phyloP scores from a whole-genome alignment of 2,888 invertebrate genomes.

The Phasia obesa region DNA sequence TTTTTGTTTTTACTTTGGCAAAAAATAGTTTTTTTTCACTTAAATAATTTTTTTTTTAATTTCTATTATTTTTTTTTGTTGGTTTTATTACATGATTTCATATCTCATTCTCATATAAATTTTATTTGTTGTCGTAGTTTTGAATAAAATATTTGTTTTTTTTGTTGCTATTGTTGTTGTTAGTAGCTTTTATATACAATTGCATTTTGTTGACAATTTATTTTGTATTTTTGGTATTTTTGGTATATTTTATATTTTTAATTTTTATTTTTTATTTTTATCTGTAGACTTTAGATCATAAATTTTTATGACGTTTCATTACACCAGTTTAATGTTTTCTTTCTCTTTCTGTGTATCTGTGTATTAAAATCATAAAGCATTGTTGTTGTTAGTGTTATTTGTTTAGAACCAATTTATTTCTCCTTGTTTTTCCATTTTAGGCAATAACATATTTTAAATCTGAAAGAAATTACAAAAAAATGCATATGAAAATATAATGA shows the following conservation, averaged over 20 bases:
- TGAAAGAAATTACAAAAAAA: conserved; percentile 53
- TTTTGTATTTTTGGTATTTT: conserved; percentile 20
- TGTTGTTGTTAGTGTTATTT: conserved; percentile 28
- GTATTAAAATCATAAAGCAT: conserved; percentile 18
- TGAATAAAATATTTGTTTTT: conserved; percentile 60
- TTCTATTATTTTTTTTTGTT: conserved; percentile 31
- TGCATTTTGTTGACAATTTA: conserved; percentile 65
- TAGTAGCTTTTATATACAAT: conserved; percentile 43
- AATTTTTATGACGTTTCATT: conserved; percentile 67
- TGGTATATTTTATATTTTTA: not conserved
- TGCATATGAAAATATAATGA: conserved; percentile 8
- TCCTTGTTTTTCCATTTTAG: not conserved
- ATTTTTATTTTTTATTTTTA: conserved; percentile 1
- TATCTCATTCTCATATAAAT: conserved; percentile 53
- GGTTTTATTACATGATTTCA: conserved; percentile 65
- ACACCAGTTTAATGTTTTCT: conserved; percentile 39
- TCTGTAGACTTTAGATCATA: conserved; percentile 57
- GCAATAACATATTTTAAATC: conserved; percentile 38
- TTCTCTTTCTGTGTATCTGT: not conserved
- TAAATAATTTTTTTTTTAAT: conserved; percentile 18
- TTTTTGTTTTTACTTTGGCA: conserved; percentile 56
- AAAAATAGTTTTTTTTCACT: conserved; percentile 23
- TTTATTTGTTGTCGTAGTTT: conserved; percentile 37
- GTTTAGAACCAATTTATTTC: conserved; percentile 37
- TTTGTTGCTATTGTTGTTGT: conserved; percentile 2